Conservation (phyloP, 2,797 vertebrate species). For the Hydrophis major region DNA sequence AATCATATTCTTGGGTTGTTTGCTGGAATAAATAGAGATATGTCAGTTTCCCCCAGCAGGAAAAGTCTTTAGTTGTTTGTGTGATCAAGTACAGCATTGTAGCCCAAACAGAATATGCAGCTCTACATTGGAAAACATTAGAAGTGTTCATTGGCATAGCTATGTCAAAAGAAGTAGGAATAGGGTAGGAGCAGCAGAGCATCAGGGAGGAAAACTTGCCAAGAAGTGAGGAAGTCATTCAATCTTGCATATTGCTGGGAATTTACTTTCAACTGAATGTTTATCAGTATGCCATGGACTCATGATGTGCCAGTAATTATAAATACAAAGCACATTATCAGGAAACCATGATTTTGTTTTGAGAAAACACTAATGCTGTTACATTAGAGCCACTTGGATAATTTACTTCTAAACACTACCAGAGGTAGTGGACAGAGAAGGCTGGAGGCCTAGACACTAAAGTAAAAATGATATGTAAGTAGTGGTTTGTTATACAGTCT, state of each 20-base stretch:
- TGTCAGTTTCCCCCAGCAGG: neutral
- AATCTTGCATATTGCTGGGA: rapidly evolving
- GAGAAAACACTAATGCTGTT: neutral
- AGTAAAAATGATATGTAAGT: neutral
- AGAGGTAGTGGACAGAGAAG: neutral
- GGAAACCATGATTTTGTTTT: neutral
- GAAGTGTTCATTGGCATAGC: neutral
- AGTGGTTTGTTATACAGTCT: neutral
- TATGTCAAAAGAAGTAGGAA: neutral
- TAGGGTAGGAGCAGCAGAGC: neutral
- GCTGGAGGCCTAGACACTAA: neutral
- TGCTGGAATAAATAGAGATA: neutral
- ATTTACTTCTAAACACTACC: neutral
- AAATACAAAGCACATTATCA: neutral
- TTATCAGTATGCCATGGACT: neutral
- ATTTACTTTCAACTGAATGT: slow-evolving; percentile 1
- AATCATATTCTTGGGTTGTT: neutral
- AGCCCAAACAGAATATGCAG: neutral
- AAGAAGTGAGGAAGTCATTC: neutral
- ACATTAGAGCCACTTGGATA: neutral
- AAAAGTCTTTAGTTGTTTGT: neutral
- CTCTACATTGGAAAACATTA: neutral
- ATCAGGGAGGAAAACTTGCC: neutral
- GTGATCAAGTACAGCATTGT: neutral
- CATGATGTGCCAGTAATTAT: neutral